phyloP scores from a whole-genome alignment of 2,888 invertebrate genomes.

The Chymomyza fuscimana region DNA sequence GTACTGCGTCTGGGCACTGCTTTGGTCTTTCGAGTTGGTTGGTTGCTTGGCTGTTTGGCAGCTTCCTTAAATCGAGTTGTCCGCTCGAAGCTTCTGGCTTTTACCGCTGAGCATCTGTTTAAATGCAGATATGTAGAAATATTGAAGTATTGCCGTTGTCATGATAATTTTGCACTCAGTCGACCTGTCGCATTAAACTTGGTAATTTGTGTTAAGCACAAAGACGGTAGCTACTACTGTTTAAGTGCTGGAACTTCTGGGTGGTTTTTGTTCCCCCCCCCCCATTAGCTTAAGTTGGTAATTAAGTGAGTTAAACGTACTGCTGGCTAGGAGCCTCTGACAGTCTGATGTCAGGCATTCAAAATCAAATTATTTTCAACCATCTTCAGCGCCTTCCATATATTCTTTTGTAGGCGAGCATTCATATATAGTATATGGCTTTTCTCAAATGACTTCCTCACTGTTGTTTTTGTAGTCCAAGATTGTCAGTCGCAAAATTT shows the following conservation, averaged over 20 bases:
- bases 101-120: not conserved
- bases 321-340: constrained; percentile 44
- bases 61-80: constrained; percentile 3
- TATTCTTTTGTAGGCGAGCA: too few relatives aligned
- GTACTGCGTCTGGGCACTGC: not conserved
- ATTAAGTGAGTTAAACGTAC: constrained; percentile 61
- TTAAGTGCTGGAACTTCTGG: constrained; percentile 62
- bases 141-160: constrained; percentile 68
- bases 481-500: too few relatives aligned
- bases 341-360: not conserved
- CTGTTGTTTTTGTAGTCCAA: too few relatives aligned
- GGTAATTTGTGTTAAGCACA: constrained; percentile 69
- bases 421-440: too few relatives aligned
- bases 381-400: not conserved
- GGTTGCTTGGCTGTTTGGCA: not conserved
- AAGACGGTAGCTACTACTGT: constrained; percentile 66
- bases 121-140: not conserved
- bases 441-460: too few relatives aligned
- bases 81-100: not conserved
- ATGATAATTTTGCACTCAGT: constrained; percentile 58
- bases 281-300: constrained; percentile 54
- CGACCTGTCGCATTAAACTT: constrained; percentile 67
- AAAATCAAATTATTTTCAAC: not conserved
- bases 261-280: constrained; percentile 46
- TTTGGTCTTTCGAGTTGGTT: constrained; percentile 10